Evolutionary conservation across 2,113 vertebrate genomes (phyloP).

Genomic region (Felis chaus): DNA sequence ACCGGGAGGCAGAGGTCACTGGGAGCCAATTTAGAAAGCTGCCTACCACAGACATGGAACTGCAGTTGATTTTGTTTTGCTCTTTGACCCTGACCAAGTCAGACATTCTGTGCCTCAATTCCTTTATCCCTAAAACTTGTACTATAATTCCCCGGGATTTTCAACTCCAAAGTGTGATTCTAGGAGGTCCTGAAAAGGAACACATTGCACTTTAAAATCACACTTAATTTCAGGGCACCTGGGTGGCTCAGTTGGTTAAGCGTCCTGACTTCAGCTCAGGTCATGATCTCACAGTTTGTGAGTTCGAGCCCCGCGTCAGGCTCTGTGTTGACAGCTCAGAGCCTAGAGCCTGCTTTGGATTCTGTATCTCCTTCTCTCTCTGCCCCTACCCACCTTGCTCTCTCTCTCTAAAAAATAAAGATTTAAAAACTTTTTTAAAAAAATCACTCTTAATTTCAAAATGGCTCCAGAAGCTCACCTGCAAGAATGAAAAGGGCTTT

Average conservation of each 20-base stretch:
- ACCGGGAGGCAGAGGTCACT: background rate
- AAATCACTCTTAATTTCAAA: background rate
- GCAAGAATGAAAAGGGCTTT: background rate
- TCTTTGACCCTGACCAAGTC: background rate
- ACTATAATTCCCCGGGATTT: background rate
- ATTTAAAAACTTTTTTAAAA: too few species aligned
- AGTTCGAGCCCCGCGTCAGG: background rate
- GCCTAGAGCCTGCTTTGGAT: background rate
- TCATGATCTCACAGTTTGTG: background rate
- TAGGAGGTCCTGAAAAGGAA: background rate
- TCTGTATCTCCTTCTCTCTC: too few species aligned
- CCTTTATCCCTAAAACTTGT: background rate
- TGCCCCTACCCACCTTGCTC: too few species aligned
- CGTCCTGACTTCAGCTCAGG: background rate
- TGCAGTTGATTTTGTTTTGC: background rate
- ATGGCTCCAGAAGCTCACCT: background rate
- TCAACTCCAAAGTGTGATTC: background rate
- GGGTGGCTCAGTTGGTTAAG: background rate
- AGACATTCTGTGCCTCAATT: background rate
- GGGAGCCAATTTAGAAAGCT: background rate
- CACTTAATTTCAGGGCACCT: background rate
- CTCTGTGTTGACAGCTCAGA: background rate
- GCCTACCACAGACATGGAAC: background rate
- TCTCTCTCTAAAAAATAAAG: too few species aligned
- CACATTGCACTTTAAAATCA: background rate